Conservation (phyloP, 2,113 vertebrate genomes). For the Pithys albifrons region DNA sequence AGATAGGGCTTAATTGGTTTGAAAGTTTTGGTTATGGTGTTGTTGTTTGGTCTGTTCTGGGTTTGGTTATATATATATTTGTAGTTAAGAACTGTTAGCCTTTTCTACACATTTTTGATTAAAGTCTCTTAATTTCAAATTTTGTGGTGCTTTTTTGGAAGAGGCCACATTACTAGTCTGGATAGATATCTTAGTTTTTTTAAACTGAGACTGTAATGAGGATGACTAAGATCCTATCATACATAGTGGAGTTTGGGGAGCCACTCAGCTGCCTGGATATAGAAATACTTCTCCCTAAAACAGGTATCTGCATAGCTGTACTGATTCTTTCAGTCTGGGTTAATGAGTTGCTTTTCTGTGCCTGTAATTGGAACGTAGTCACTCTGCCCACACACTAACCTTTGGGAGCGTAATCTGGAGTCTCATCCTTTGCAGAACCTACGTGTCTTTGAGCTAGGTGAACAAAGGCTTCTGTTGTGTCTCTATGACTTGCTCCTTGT, state of each 20-base stretch:
- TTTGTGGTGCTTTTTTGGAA: too few species aligned
- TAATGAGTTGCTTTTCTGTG: neutral
- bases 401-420: neutral
- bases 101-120: too few species aligned
- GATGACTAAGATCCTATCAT: neutral
- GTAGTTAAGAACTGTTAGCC: too few species aligned
- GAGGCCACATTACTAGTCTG: too few species aligned
- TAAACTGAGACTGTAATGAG: neutral
- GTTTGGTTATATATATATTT: too few species aligned
- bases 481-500: neutral
- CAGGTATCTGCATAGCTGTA: accelerated
- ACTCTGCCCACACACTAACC: neutral
- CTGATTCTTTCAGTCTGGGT: neutral
- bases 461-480: neutral
- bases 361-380: neutral
- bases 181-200: too few species aligned
- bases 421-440: neutral
- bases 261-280: neutral
- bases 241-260: neutral
- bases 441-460: neutral
- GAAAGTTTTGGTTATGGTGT: too few species aligned
- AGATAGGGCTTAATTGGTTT: too few species aligned
- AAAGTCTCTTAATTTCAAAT: too few species aligned
- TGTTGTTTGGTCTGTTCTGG: too few species aligned
- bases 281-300: neutral